These are phyloP conservation scores for Sphaeramia orbicularis DNA, from an alignment of 2,797 vertebrate genomes.

Conservation along the genomic window DNA sequence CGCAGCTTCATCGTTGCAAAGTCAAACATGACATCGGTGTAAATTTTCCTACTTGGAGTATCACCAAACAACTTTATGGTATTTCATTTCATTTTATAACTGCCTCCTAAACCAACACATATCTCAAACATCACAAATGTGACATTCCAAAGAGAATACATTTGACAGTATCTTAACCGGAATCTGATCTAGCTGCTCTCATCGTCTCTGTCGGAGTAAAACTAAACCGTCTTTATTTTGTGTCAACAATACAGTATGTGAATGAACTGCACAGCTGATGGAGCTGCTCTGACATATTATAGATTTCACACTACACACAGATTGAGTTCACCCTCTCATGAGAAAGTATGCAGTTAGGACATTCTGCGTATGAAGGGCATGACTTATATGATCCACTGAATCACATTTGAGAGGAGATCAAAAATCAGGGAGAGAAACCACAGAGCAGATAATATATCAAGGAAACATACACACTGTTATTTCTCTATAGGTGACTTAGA, in stretches of 20 bases:
- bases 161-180: conserved; percentile 57
- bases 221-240: conserved; percentile 70
- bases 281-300: conserved; percentile 67
- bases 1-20: neutral
- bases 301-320: conserved; percentile 77
- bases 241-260: conserved; percentile 79
- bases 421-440: conserved; percentile 37
- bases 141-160: conserved; percentile 44
- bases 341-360: conserved; percentile 75
- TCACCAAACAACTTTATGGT: conserved; percentile 11
- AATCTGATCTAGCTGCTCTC: conserved; percentile 60
- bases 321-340: conserved; percentile 74
- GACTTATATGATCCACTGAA: conserved; percentile 66
- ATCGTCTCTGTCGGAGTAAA: conserved; percentile 49
- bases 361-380: conserved; percentile 63
- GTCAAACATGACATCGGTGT: neutral
- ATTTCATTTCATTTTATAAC: conserved; percentile 45
- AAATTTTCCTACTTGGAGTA: conserved; percentile 4
- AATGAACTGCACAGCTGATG: conserved; percentile 86
- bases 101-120: conserved; percentile 16
- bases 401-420: conserved; percentile 57
- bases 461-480: conserved; percentile 37
- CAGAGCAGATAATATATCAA: conserved; percentile 54
- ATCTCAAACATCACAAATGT: conserved; percentile 45
- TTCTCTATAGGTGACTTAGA: conserved; percentile 42